Conservation (phyloP, 1,140 invertebrate genomes). For the Hyposmocoma kahamanoa region DNA sequence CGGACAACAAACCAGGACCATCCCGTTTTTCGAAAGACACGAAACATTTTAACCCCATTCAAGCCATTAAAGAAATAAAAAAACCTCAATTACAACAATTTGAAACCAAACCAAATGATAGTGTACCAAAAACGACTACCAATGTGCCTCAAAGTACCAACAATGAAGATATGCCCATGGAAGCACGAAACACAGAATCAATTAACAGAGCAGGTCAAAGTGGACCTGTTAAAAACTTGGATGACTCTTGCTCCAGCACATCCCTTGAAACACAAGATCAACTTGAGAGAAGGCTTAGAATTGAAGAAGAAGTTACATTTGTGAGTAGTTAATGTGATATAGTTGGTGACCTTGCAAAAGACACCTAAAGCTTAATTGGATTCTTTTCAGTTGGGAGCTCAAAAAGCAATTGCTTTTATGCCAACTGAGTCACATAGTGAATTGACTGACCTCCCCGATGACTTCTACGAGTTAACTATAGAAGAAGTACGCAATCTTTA, state of each 20-base stretch:
- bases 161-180: too few relatives aligned
- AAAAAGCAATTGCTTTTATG: slow-evolving; percentile 80
- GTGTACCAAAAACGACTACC: neutral
- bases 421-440: slow-evolving; percentile 74
- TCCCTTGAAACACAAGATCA: slow-evolving; percentile 23
- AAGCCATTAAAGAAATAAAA: slow-evolving; percentile 31
- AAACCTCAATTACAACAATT: slow-evolving; percentile 1
- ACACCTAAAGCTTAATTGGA: too few relatives aligned
- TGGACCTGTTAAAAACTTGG: too few relatives aligned
- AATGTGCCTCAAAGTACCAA: too few relatives aligned
- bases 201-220: too few relatives aligned
- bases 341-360: too few relatives aligned
- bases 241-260: slow-evolving; percentile 2
- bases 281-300: slow-evolving; percentile 51
- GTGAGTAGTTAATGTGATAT: slow-evolving; percentile 47
- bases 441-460: slow-evolving; percentile 82
- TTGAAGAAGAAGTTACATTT: slow-evolving; percentile 68
- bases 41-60: slow-evolving; percentile 31
- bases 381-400: slow-evolving; percentile 77
- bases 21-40: slow-evolving; percentile 20
- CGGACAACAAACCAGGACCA: slow-evolving; percentile 17
- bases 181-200: too few relatives aligned
- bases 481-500: slow-evolving; percentile 84
- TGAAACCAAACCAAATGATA: neutral
- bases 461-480: slow-evolving; percentile 88